Evolutionary conservation across 2,113 vertebrate species (phyloP).

Genomic region (Vireo altiloquus): DNA sequence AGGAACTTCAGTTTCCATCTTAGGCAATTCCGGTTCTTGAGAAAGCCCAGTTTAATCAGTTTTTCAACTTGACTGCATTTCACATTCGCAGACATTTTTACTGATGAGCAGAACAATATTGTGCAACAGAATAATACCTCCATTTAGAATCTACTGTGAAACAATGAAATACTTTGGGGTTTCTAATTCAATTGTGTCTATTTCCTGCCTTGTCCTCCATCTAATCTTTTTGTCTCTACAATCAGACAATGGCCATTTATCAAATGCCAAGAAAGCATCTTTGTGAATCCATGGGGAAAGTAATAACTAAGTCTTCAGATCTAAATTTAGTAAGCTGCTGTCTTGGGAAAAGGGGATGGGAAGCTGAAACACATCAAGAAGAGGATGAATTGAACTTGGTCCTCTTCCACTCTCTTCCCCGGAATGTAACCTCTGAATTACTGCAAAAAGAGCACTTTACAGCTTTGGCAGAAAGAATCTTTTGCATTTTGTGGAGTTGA

Average conservation of each 20-base stretch:
- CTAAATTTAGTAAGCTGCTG: not conserved
- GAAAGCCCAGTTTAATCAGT: not conserved
- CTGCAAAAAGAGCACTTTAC: not conserved
- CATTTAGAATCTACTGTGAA: not conserved
- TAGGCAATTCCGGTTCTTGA: not conserved
- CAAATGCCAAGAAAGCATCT: not conserved
- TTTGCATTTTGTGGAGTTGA: not conserved
- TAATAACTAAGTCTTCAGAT: not conserved
- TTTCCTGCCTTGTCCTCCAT: not conserved
- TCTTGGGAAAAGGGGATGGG: rapidly evolving
- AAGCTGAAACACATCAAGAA: not conserved
- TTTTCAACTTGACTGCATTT: not conserved
- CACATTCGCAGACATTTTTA: not conserved
- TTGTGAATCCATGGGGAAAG: not conserved
- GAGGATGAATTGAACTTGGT: not conserved
- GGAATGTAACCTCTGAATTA: not conserved
- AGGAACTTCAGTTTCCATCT: not conserved
- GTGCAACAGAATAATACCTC: not conserved
- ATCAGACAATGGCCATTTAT: not conserved
- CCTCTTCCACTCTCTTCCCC: not conserved
- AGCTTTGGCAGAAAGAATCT: not conserved
- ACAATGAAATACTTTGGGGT: not conserved
- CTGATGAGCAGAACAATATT: not conserved
- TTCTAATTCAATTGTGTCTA: not conserved
- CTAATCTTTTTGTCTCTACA: not conserved